Evolutionary conservation across 2,888 invertebrate species (phyloP).

Genomic region (Cryptocephalus primarius): DNA sequence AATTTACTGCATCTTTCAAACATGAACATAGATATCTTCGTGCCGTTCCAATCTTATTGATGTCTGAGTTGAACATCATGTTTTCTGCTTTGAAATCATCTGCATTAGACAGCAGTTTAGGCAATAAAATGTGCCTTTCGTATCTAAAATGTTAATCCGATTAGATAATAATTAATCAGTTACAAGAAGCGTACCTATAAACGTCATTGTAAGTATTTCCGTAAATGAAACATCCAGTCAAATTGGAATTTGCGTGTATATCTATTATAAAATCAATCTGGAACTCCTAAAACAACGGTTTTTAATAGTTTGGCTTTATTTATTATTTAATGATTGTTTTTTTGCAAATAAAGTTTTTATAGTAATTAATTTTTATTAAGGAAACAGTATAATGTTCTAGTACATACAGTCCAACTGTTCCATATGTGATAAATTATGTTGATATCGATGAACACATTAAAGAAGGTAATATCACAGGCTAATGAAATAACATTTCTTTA

Average conservation of each 20-base stretch:
- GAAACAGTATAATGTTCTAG: too few relatives aligned
- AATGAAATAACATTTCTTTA: too few relatives aligned
- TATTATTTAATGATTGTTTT: too few relatives aligned
- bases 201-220: conserved; percentile 92
- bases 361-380: too few relatives aligned
- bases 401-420: too few relatives aligned
- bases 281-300: conserved; percentile 26
- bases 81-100: conserved; percentile 79
- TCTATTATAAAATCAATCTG: conserved; percentile 92
- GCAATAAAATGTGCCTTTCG: conserved; percentile 90
- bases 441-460: too few relatives aligned
- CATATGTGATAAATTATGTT: too few relatives aligned
- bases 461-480: too few relatives aligned
- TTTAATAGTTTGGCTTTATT: background rate
- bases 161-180: background rate
- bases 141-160: conserved; percentile 45
- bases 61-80: conserved; percentile 89
- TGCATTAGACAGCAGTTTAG: conserved; percentile 78
- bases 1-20: conserved; percentile 69
- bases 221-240: conserved; percentile 88
- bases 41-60: conserved; percentile 75
- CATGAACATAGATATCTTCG: conserved; percentile 69
- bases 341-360: too few relatives aligned
- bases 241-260: conserved; percentile 85
- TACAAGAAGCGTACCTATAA: conserved; percentile 48